Conservation (phyloP, 1,140 invertebrate species). For the Euura lappo region DNA sequence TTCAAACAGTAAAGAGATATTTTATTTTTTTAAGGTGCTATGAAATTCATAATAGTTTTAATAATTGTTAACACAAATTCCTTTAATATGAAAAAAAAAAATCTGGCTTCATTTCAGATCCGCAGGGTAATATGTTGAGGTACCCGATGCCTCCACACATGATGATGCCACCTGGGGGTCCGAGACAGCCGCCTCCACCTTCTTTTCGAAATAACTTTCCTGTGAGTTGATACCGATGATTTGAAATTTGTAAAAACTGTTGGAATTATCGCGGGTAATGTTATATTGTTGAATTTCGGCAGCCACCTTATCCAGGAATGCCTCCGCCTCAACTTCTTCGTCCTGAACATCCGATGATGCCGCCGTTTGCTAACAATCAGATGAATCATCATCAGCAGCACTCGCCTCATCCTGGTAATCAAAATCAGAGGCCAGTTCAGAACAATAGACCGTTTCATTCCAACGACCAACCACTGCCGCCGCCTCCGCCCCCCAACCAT, state of each 20-base stretch:
- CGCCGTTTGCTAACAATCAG: constrained; percentile 45
- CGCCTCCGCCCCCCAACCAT: constrained; percentile 30
- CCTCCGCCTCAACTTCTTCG: constrained; percentile 43
- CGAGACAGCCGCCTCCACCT: constrained; percentile 51
- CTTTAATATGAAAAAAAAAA: no score
- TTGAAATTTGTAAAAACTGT: no score
- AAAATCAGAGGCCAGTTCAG: constrained; percentile 44
- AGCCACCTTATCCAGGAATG: constrained; percentile 44
- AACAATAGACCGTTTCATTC: constrained; percentile 43
- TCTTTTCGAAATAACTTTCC: constrained; percentile 40
- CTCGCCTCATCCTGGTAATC: constrained; percentile 49
- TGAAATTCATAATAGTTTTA: no score
- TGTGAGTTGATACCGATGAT: constrained; percentile 31
- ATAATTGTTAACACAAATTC: no score
- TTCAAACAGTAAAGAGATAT: no score
- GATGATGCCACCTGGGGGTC: constrained; percentile 46
- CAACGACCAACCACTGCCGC: constrained; percentile 38
- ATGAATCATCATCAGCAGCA: constrained; percentile 43
- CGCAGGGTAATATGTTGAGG: constrained; percentile 58
- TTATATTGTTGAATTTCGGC: constrained; percentile 23
- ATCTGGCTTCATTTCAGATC: constrained; percentile 37
- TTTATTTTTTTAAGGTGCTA: no score
- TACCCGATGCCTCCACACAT: constrained; percentile 50
- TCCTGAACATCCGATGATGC: constrained; percentile 45
- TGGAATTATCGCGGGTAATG: neutral